Evolutionary conservation across 2,797 vertebrate species (phyloP).

Genomic region (Cyclura pinguis): DNA sequence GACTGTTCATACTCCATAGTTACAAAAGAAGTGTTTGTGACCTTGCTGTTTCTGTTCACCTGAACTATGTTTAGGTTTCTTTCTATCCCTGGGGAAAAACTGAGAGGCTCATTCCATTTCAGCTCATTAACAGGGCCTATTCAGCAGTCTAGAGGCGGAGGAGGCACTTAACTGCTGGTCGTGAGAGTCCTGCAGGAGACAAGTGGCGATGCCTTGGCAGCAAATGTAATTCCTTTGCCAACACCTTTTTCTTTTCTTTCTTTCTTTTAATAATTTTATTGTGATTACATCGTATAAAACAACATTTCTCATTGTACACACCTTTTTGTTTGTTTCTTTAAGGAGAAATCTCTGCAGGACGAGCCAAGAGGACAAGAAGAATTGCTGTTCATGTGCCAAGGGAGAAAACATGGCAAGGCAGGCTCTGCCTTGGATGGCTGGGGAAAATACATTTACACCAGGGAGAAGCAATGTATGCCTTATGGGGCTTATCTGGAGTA

Average conservation of each 20-base stretch:
- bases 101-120: neutral
- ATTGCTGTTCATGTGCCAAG: neutral
- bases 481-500: neutral
- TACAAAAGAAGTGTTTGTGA: neutral
- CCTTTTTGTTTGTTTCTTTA: neutral
- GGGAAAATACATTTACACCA: neutral
- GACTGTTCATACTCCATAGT: neutral
- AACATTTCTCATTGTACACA: no score
- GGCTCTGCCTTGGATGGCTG: neutral
- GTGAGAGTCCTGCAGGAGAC: neutral
- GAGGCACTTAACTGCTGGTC: neutral
- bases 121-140: neutral
- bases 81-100: neutral
- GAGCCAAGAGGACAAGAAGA: neutral
- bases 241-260: neutral
- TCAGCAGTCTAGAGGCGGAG: neutral
- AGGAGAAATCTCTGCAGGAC: neutral
- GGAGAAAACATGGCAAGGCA: neutral
- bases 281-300: no score
- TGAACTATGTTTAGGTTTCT: neutral
- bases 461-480: neutral
- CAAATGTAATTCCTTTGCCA: neutral
- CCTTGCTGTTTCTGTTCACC: neutral
- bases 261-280: no score
- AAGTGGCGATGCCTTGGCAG: neutral